phyloP scores from a whole-genome alignment of 92 coral and sea anemone species.

The Palythoa heliodiscus region DNA sequence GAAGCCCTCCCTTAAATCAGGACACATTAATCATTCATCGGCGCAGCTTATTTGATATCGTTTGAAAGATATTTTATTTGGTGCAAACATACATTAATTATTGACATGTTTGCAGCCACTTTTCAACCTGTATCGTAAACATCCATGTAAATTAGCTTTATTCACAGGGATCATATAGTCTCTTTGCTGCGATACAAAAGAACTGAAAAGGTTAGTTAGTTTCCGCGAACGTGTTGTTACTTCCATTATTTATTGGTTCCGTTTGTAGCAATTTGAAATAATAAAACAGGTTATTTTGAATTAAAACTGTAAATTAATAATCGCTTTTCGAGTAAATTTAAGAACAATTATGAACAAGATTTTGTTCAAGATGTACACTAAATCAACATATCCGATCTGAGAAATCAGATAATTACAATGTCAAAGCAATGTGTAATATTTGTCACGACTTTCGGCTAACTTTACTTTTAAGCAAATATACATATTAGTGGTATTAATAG shows the following conservation, averaged over 20 bases:
- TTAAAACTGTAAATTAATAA: background rate
- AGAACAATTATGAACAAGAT: conserved; percentile 8
- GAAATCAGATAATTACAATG: conserved; percentile 15
- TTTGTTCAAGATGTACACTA: conserved; percentile 21
- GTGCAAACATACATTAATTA: conserved; percentile 44
- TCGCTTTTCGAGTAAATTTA: conserved; percentile 7
- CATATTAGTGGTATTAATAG: background rate
- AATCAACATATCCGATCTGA: conserved; percentile 26
- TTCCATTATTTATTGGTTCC: conserved; percentile 29
- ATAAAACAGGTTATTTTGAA: conserved; percentile 31
- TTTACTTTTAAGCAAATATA: background rate
- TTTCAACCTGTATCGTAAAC: conserved; percentile 43
- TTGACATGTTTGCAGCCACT: conserved; percentile 47
- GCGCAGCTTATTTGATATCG: conserved; percentile 51
- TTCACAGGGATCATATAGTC: conserved; percentile 40
- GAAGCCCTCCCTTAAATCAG: conserved; percentile 45
- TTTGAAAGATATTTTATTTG: conserved; percentile 48
- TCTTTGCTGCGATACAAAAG: conserved; percentile 28
- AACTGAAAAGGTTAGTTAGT: conserved; percentile 25
- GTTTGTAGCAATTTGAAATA: background rate
- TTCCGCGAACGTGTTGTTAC: conserved; percentile 14
- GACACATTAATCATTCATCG: conserved; percentile 36
- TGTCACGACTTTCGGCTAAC: background rate
- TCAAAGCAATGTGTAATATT: background rate
- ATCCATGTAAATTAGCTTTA: conserved; percentile 30